These are phyloP conservation scores for Sylvilagus floridanus DNA, from an alignment of 2,797 vertebrate species.

Conservation along the genomic window DNA sequence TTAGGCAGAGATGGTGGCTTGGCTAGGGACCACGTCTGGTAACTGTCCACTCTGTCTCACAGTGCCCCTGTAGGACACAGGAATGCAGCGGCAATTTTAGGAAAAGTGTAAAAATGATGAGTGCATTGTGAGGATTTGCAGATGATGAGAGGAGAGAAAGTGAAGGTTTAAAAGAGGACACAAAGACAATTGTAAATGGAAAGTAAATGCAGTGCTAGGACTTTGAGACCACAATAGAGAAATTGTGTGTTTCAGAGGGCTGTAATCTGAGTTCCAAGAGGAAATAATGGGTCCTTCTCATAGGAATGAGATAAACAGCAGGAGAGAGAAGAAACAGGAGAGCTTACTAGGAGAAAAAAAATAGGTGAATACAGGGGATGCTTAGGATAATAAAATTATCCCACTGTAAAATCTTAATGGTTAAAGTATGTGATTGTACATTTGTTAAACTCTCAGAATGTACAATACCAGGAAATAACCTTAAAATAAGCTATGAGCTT, in stretches of 20 bases:
- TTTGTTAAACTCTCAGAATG: not conserved
- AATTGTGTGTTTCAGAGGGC: not conserved
- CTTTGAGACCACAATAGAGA: not conserved
- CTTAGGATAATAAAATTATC: not conserved
- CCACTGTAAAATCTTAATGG: too few species aligned
- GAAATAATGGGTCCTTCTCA: not conserved
- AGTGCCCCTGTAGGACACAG: not conserved
- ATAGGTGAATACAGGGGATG: not conserved
- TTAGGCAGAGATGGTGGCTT: not conserved
- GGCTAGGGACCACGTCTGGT: not conserved
- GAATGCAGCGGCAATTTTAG: not conserved
- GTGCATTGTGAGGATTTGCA: not conserved
- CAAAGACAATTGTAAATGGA: slow-evolving; percentile 27
- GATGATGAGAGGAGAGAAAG: not conserved
- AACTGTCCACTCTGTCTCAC: not conserved
- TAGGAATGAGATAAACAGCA: not conserved
- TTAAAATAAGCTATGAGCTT: not conserved
- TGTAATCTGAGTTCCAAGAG: not conserved
- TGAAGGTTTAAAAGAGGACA: not conserved
- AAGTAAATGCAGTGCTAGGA: not conserved
- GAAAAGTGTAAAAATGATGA: not conserved
- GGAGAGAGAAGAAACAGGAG: not conserved
- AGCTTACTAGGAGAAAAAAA: not conserved
- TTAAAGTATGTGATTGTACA: not conserved
- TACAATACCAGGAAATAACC: not conserved